Conservation (phyloP, 2,888 invertebrate species). For the Calameuta pallipes region DNA sequence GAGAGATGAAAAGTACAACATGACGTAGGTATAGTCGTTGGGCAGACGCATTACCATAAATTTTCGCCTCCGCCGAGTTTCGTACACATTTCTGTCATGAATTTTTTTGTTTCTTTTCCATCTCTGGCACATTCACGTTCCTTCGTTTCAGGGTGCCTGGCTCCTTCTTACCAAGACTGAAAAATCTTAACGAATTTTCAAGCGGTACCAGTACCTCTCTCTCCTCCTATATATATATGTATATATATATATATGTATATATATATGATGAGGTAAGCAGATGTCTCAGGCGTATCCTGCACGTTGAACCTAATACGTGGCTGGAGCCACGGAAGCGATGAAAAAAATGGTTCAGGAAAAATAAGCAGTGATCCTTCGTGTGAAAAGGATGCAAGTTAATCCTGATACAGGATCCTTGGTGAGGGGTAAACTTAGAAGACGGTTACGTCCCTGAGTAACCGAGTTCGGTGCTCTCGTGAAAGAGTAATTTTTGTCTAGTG, state of each 20-base stretch:
- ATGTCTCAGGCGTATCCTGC: neutral
- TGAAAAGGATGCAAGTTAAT: neutral
- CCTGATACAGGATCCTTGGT: neutral
- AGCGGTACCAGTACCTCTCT: neutral
- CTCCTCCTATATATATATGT: neutral
- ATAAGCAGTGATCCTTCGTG: neutral
- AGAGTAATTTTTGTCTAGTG: conserved; percentile 12
- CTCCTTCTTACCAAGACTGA: conserved; percentile 1
- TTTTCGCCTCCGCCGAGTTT: conserved; percentile 16
- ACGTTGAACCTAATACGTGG: neutral
- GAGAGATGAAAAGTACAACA: neutral
- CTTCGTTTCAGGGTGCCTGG: neutral
- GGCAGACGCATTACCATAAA: conserved; percentile 23
- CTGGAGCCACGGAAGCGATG: neutral
- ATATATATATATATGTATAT: too few species aligned
- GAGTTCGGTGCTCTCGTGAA: neutral
- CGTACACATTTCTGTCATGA: conserved; percentile 5
- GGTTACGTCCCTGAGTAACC: neutral
- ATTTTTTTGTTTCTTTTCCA: conserved; percentile 26
- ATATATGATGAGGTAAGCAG: neutral
- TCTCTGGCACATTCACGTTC: conserved; percentile 15
- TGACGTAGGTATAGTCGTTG: conserved; percentile 8
- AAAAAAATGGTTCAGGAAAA: neutral
- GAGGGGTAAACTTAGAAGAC: neutral
- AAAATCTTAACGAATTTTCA: conserved; percentile 23